phyloP scores from a whole-genome alignment of 2,113 vertebrate genomes.

The Poeciliopsis retropinna region DNA sequence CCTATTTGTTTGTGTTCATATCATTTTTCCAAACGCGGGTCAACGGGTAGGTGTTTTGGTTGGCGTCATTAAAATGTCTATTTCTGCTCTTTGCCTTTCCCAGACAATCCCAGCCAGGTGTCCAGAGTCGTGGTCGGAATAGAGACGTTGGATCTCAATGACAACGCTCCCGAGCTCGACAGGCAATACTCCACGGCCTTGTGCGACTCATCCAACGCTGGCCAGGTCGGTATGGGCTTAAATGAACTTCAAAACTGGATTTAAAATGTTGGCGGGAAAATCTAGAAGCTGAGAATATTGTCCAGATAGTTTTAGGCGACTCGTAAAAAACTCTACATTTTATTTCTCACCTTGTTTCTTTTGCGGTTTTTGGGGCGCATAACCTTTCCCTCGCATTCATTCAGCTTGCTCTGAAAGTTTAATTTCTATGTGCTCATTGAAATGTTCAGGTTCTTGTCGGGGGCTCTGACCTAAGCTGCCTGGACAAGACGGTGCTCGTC shows the following conservation, averaged over 20 bases:
- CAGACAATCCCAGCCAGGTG: conserved; percentile 89
- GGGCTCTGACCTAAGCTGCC: neutral
- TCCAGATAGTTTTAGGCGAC: neutral
- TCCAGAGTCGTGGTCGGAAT: conserved; percentile 85
- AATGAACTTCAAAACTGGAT: neutral
- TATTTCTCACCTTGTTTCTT: neutral
- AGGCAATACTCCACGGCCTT: conserved; percentile 86
- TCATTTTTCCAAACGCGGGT: conserved; percentile 6
- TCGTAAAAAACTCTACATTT: neutral
- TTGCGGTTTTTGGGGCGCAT: neutral
- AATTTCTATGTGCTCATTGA: neutral
- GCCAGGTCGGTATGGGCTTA: conserved; percentile 82
- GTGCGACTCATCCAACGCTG: conserved; percentile 84
- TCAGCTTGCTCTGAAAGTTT: too few relatives aligned
- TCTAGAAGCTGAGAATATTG: neutral
- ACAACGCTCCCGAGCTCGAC: conserved; percentile 89
- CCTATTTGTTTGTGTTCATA: conserved; percentile 1
- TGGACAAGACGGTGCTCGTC: too few relatives aligned
- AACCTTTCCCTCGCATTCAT: neutral
- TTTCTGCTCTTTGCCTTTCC: conserved; percentile 38
- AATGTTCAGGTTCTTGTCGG: neutral
- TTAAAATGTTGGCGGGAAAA: neutral
- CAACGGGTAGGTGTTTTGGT: conserved; percentile 1
- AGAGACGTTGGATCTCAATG: conserved; percentile 89
- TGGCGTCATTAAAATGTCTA: conserved; percentile 21